These are phyloP conservation scores for Luscinia luscinia DNA, from an alignment of 2,797 vertebrate species.

Conservation along the genomic window DNA sequence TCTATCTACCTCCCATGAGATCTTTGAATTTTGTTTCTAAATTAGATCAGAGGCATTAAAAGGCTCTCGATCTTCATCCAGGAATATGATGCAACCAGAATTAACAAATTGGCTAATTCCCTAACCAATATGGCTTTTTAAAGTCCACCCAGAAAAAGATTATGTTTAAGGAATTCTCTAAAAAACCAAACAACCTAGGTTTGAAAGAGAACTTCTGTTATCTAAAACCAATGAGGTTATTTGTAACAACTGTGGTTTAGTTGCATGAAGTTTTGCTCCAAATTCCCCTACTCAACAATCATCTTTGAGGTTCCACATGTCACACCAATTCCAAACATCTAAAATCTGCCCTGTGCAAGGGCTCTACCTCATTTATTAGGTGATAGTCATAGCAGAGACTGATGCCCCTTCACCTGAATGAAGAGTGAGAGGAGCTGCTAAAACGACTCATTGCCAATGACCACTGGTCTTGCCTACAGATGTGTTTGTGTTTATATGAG, in stretches of 20 bases:
- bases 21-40: constrained; percentile 8
- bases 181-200: neutral
- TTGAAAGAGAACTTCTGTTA: neutral
- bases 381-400: neutral
- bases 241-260: neutral
- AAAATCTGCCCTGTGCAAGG: neutral
- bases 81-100: neutral
- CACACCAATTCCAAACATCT: neutral
- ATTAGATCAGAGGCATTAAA: neutral
- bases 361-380: neutral
- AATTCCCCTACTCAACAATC: neutral
- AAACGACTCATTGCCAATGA: rapidly evolving
- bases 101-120: neutral
- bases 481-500: neutral
- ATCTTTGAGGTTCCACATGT: neutral
- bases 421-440: neutral
- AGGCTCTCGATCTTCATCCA: neutral
- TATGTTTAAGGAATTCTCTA: constrained; percentile 1
- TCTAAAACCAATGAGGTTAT: neutral
- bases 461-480: neutral
- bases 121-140: neutral
- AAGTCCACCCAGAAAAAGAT: neutral
- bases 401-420: neutral
- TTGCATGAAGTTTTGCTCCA: neutral
- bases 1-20: neutral